Percentiles rank a stretch among this genome's conserved stretches.
Evolutionary conservation across 1,140 invertebrate genomes (phyloP).

Genomic region (Brachionus koreanus): DNA sequence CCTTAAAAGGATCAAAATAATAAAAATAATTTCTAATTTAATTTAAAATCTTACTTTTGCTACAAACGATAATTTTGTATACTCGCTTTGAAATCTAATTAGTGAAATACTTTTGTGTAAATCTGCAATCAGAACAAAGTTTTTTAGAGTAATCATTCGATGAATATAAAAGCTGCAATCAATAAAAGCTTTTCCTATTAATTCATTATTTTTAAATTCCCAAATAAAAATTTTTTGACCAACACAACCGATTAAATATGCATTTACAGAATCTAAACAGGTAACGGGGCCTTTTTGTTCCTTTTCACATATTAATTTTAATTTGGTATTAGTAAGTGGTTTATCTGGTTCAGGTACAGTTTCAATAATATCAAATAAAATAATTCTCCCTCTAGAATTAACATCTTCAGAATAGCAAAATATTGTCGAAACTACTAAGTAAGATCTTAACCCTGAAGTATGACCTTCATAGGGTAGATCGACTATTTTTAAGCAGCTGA

Average conservation of each 20-base stretch:
- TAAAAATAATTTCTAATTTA: background rate
- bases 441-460: constrained; percentile 85
- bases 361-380: constrained; percentile 96
- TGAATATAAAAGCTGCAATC: constrained; percentile 98
- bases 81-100: constrained; percentile 88
- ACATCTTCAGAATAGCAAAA: constrained; percentile 99
- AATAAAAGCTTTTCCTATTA: constrained; percentile 95
- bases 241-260: constrained; percentile 89
- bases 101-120: constrained; percentile 92
- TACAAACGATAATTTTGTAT: constrained; percentile 78
- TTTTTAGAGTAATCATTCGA: constrained; percentile 84
- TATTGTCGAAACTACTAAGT: constrained; percentile 90
- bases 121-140: constrained; percentile 87
- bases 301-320: constrained; percentile 87
- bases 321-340: constrained; percentile 90
- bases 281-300: constrained; percentile 98
- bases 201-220: constrained; percentile 91
- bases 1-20: constrained; percentile 54
- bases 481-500: constrained; percentile 90
- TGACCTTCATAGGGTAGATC: constrained; percentile 88
- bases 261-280: constrained; percentile 85
- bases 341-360: constrained; percentile 97
- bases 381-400: constrained; percentile 68
- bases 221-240: constrained; percentile 99
- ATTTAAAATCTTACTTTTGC: background rate